Evolutionary conservation across 2,888 invertebrate genomes (phyloP).

Genomic region (Polymixis lichenea): DNA sequence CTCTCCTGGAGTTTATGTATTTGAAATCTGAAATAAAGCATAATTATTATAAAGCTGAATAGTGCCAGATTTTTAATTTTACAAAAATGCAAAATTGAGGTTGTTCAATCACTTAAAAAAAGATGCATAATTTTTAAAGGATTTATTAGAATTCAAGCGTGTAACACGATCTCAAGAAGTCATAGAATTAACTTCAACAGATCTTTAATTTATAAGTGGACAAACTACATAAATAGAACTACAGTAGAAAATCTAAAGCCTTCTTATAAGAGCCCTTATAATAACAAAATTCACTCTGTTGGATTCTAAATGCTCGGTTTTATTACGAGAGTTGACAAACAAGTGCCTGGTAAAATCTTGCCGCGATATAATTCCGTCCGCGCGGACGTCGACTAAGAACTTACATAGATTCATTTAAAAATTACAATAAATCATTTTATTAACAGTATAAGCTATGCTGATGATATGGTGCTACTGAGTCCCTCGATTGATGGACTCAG

Average conservation of each 20-base stretch:
- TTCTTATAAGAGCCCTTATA: background rate
- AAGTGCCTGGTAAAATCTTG: no score
- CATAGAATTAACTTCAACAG: no score
- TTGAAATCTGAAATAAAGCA: constrained; percentile 31
- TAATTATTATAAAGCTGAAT: background rate
- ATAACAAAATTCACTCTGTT: no score
- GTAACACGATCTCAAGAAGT: background rate
- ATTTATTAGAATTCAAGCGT: background rate
- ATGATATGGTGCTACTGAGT: no score
- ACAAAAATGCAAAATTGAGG: background rate
- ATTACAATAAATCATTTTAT: no score
- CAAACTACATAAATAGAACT: background rate
- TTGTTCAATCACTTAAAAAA: background rate
- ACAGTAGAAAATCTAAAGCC: background rate
- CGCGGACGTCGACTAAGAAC: no score
- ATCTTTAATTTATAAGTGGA: background rate
- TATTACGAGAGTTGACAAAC: no score
- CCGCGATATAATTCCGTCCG: no score
- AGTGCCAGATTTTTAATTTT: background rate
- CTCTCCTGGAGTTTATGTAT: constrained; percentile 31
- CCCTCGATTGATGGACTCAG: no score
- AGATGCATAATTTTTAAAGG: background rate
- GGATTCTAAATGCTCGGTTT: no score
- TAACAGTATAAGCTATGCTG: no score
- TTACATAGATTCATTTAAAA: no score